A percentile compares a stretch with the other conserved stretches of the same genome.
phyloP scores from a whole-genome alignment of 2,797 vertebrate species.

The Oreochromis grahami region DNA sequence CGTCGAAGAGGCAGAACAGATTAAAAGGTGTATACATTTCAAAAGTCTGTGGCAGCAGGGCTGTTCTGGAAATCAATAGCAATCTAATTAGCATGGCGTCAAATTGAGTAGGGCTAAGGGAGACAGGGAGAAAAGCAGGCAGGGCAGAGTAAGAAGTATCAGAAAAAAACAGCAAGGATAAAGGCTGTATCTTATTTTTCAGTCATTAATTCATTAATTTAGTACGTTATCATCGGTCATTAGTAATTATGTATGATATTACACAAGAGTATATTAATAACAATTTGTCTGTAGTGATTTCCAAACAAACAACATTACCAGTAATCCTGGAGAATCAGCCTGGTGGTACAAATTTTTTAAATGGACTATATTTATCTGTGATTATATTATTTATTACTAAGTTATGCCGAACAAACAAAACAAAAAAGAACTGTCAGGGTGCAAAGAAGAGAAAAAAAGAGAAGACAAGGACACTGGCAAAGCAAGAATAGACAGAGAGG shows the following conservation, averaged over 20 bases:
- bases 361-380: not conserved
- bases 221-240: not conserved
- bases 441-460: conserved; percentile 10
- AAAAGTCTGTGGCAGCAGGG: conserved; percentile 59
- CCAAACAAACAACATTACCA: not conserved
- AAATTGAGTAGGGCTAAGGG: conserved; percentile 64
- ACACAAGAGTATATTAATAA: not conserved
- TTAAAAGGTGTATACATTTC: conserved; percentile 76
- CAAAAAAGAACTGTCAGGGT: not conserved
- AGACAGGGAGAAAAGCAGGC: conserved; percentile 35
- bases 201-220: not conserved
- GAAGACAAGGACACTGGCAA: conserved; percentile 30
- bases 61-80: conserved; percentile 69
- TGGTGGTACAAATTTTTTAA: not conserved
- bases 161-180: not conserved
- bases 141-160: not conserved
- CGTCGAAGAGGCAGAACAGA: conserved; percentile 59
- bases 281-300: not conserved
- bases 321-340: not conserved
- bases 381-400: not conserved
- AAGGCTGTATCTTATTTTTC: not conserved
- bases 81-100: conserved; percentile 67
- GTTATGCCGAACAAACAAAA: not conserved
- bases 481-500: conserved; percentile 56
- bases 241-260: not conserved